Evolutionary conservation across 2,888 invertebrate genomes (phyloP).

Genomic region (Copidosoma aretas): DNA sequence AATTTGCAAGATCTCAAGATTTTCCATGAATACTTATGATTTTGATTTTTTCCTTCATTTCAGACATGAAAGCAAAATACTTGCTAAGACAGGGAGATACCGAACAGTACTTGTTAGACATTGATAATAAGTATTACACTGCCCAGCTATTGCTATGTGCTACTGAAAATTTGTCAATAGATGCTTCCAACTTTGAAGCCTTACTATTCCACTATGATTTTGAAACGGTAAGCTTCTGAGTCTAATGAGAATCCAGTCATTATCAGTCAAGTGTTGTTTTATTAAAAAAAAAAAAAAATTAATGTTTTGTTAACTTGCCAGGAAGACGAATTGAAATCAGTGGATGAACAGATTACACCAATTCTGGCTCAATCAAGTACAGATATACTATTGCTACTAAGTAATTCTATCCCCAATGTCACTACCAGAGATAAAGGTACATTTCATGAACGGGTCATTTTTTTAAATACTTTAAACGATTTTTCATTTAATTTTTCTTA

Average conservation of each 20-base stretch:
- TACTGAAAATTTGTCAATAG: slow-evolving; percentile 63
- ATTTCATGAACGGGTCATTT: slow-evolving; percentile 40
- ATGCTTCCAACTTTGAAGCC: slow-evolving; percentile 67
- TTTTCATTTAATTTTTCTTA: slow-evolving; percentile 44
- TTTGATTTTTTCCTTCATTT: slow-evolving; percentile 8
- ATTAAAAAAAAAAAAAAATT: slow-evolving; percentile 42
- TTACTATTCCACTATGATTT: slow-evolving; percentile 71
- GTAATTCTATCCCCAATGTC: slow-evolving; percentile 57
- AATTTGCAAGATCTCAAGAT: neutral
- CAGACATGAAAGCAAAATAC: slow-evolving; percentile 55
- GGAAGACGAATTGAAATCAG: slow-evolving; percentile 48
- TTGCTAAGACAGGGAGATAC: slow-evolving; percentile 51
- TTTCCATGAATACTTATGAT: neutral
- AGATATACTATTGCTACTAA: slow-evolving; percentile 54
- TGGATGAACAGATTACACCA: slow-evolving; percentile 52
- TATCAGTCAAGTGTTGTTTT: neutral
- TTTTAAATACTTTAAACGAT: slow-evolving; percentile 2
- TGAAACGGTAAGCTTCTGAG: slow-evolving; percentile 57
- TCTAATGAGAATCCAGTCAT: neutral
- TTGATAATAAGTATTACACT: slow-evolving; percentile 77
- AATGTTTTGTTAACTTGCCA: slow-evolving; percentile 51
- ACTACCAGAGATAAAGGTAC: slow-evolving; percentile 62
- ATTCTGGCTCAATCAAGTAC: slow-evolving; percentile 48
- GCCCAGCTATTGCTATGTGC: slow-evolving; percentile 69
- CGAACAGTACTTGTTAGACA: slow-evolving; percentile 65